A percentile compares a stretch with the other conserved stretches of the same genome.
Evolutionary conservation across 2,113 vertebrate genomes (phyloP).

Genomic region (Pygoscelis antarcticus): DNA sequence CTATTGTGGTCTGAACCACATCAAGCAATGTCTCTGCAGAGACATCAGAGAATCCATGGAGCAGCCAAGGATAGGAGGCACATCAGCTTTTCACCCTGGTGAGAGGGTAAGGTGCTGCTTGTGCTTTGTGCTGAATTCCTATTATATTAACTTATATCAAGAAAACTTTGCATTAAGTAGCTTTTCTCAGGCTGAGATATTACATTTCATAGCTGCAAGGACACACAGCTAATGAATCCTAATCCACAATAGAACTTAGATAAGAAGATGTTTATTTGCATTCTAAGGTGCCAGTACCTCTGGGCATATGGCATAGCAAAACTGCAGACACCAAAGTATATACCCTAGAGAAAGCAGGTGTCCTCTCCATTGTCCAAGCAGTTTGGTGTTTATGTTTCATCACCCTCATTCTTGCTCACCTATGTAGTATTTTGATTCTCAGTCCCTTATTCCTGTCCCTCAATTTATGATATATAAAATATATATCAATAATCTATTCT

Average conservation of each 20-base stretch:
- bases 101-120: neutral
- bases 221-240: neutral
- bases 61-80: neutral
- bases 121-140: rapidly evolving
- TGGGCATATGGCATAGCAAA: neutral
- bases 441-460: neutral
- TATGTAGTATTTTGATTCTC: neutral
- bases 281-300: neutral
- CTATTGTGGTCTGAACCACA: neutral
- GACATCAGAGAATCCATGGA: neutral
- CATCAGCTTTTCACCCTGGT: neutral
- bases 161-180: neutral
- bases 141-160: neutral
- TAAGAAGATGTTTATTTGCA: neutral
- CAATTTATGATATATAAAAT: neutral
- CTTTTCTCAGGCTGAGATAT: neutral
- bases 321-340: neutral
- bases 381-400: neutral
- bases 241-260: neutral
- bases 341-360: neutral
- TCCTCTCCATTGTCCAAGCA: neutral
- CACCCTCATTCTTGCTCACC: neutral
- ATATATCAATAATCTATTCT: neutral
- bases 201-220: neutral
- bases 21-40: neutral